phyloP scores from a whole-genome alignment of 2,113 vertebrate species.

The Lanius ludovicianus region DNA sequence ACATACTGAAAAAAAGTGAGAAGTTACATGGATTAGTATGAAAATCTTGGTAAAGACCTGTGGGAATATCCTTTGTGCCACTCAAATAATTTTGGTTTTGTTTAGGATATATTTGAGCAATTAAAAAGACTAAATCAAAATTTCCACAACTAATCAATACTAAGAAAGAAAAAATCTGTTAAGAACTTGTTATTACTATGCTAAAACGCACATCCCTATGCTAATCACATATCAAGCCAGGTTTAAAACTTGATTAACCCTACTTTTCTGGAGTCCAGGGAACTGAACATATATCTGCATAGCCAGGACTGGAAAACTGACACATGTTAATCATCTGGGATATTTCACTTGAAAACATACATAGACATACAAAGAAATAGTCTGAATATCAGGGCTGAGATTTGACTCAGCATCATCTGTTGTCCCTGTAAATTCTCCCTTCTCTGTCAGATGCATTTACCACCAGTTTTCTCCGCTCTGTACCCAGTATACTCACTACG shows the following conservation, averaged over 20 bases:
- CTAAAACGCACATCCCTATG: background rate
- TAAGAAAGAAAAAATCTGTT: background rate
- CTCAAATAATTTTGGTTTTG: background rate
- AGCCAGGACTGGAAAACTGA: background rate
- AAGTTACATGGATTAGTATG: background rate
- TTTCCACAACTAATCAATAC: background rate
- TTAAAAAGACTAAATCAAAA: background rate
- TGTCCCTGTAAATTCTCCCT: background rate
- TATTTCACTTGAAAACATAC: background rate
- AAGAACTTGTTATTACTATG: background rate
- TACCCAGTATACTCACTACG: background rate
- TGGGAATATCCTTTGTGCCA: background rate
- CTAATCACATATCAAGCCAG: background rate
- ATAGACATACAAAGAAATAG: accelerated
- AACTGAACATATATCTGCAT: background rate
- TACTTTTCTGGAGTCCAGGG: background rate
- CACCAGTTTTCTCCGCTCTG: background rate
- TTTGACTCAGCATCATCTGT: background rate
- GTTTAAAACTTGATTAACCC: background rate
- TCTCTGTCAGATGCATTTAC: background rate
- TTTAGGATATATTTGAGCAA: background rate
- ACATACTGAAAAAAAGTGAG: background rate
- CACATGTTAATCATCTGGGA: accelerated
- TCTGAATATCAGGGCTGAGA: background rate
- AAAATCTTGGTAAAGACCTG: background rate